Base-by-base conservation (phyloP, 2,797 vertebrate genomes). In the Brachymystax lenok region DNA sequence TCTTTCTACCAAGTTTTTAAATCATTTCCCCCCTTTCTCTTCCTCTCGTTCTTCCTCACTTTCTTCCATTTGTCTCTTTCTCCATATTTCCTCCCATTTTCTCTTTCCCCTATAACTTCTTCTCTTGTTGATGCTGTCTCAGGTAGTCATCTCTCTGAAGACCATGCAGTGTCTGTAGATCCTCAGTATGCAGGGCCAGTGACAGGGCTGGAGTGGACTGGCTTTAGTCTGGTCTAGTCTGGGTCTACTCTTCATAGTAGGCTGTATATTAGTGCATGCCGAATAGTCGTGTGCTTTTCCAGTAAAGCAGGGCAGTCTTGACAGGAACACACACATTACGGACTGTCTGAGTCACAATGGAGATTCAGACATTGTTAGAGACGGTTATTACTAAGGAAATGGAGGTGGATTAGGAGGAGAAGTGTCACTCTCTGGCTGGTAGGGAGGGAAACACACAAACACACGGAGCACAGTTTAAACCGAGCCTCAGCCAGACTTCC, bases 381-480 rank as follows among this genome's bases (percentile, higher is more conserved):
- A 61, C 8, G 75, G 76, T 85, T 82, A 82, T 82, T 86, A 81
- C 75, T 77, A 84, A 85, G 87, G 88, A 90, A 92, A 88, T 80
- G 78, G 82, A 77, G 85, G 69, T 84, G 87, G 87, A 91, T 90
- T 86, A 84, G 80, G 77, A 83, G 81, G 77, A 84, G 88, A 91
- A 75, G 89, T 85, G 88, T 92, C 86, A 83, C 73, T 90, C 88
- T 87, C 83, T 13, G 84, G 66, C 88, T 83, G 85, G 88, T 75
- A 88, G 83, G 68, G 73, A 79, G 83, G 81, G 78, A 80, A 73
- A 82, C 84, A 71, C 77, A 71, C 76, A 75, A 77, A 52, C 63
- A 19, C 59, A 70, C 30, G 40, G n/a, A 66, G 5, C 61, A 85
- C 69, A 35, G 63, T 24, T 24, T 13, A 54, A 76, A 72, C 63